These are phyloP conservation scores for Thinocorus orbignyianus DNA, from an alignment of 2,113 vertebrate genomes.

Conservation along the genomic window DNA sequence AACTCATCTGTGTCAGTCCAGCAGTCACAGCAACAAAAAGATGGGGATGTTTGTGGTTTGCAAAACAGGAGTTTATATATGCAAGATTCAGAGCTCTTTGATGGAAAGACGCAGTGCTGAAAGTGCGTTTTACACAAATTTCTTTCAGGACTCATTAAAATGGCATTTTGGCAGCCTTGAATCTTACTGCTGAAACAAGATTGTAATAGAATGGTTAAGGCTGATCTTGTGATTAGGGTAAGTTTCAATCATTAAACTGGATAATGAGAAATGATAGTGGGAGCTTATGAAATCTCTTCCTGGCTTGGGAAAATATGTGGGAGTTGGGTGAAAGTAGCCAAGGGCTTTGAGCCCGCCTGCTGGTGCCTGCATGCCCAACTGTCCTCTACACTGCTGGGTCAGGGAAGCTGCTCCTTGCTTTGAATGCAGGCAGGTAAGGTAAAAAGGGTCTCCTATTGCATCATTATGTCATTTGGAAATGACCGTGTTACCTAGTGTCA, in stretches of 20 bases:
- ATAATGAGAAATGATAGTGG: not conserved
- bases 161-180: not conserved
- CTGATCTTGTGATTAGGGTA: not conserved
- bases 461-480: not conserved
- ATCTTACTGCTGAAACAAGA: not conserved
- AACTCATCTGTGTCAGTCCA: not conserved
- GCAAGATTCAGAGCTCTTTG: not conserved
- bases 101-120: not conserved
- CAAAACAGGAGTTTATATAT: not conserved
- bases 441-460: not conserved
- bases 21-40: not conserved
- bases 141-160: not conserved
- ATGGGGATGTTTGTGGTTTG: not conserved
- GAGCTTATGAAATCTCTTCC: not conserved
- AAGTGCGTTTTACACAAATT: not conserved
- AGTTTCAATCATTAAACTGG: not conserved
- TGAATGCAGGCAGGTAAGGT: too few species aligned
- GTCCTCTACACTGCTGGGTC: not conserved
- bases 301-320: not conserved
- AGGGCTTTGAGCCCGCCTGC: not conserved
- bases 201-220: not conserved
- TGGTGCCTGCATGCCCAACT: too few species aligned
- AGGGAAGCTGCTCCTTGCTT: not conserved
- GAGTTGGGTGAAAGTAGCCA: not conserved
- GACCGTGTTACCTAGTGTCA: accelerated